Evolutionary conservation across 2,113 vertebrate genomes (phyloP).

Genomic region (Setophaga kirtlandii): DNA sequence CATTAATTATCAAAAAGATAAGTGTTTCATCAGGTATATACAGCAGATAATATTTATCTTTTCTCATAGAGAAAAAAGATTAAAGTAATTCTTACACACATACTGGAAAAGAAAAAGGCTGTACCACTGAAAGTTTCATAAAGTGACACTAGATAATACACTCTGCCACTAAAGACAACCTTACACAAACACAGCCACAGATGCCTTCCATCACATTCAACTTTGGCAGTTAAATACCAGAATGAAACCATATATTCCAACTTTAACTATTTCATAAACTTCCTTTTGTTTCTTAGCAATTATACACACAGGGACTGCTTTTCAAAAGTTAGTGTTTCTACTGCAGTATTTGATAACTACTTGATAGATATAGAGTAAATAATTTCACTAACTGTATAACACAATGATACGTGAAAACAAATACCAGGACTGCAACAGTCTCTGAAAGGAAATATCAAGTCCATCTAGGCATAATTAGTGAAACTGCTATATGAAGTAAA

Average conservation of each 20-base stretch:
- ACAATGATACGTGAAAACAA: not conserved
- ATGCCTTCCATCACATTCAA: slow-evolving; percentile 60
- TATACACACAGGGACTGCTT: not conserved
- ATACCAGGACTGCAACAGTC: not conserved
- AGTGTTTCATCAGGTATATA: slow-evolving; percentile 85
- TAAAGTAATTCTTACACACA: slow-evolving; percentile 78
- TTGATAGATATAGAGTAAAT: not conserved
- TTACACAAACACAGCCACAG: slow-evolving; percentile 68
- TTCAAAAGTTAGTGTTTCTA: not conserved
- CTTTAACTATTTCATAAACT: slow-evolving; percentile 18
- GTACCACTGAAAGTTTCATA: slow-evolving; percentile 63
- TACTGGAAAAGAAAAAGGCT: slow-evolving; percentile 60
- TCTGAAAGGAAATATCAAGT: not conserved
- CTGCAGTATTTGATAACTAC: slow-evolving; percentile 15
- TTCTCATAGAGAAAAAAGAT: slow-evolving; percentile 75
- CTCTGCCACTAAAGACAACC: slow-evolving; percentile 62
- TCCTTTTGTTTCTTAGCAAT: slow-evolving; percentile 25
- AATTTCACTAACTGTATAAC: not conserved
- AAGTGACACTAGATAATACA: slow-evolving; percentile 69
- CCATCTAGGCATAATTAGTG: not conserved
- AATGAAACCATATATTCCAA: slow-evolving; percentile 44
- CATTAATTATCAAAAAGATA: slow-evolving; percentile 85
- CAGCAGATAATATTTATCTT: slow-evolving; percentile 83
- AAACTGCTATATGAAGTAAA: not conserved
- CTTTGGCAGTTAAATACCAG: slow-evolving; percentile 28